phyloP scores from a whole-genome alignment of 2,797 vertebrate species.

The Sciurus vulgaris region DNA sequence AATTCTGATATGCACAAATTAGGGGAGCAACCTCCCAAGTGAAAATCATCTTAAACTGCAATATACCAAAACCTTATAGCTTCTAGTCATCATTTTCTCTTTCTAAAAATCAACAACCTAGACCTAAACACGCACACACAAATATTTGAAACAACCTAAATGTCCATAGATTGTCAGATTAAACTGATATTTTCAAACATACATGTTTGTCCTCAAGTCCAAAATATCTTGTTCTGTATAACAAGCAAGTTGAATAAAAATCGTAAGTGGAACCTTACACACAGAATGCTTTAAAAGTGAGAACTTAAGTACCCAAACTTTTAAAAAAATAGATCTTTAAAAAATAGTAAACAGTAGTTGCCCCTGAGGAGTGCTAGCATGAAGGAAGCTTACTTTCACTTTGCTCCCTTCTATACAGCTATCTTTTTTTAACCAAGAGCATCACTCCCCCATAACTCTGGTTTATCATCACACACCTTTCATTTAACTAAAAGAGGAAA shows the following conservation, averaged over 20 bases:
- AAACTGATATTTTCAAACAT: background rate
- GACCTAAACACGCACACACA: background rate
- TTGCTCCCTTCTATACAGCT: background rate
- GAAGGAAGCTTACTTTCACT: conserved; percentile 68
- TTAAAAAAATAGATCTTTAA: background rate
- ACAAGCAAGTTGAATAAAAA: background rate
- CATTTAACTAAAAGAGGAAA: conserved; percentile 44
- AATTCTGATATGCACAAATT: conserved; percentile 16
- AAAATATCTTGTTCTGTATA: background rate
- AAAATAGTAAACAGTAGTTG: conserved; percentile 4
- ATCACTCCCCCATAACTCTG: background rate
- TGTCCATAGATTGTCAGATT: background rate
- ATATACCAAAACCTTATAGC: background rate
- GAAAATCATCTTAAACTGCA: background rate
- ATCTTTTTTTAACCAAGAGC: background rate
- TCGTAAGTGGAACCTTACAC: background rate
- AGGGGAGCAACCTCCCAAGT: background rate
- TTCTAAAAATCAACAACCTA: background rate
- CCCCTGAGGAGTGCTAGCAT: conserved; percentile 20
- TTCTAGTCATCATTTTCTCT: background rate
- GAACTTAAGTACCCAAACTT: background rate
- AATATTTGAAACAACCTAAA: background rate
- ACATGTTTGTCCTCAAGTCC: background rate
- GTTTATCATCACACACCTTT: conserved; percentile 20
- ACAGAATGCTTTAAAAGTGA: conserved; percentile 34